Base-by-base conservation (phyloP, 2,113 vertebrate species). In the Gallinago jamesoni region DNA sequence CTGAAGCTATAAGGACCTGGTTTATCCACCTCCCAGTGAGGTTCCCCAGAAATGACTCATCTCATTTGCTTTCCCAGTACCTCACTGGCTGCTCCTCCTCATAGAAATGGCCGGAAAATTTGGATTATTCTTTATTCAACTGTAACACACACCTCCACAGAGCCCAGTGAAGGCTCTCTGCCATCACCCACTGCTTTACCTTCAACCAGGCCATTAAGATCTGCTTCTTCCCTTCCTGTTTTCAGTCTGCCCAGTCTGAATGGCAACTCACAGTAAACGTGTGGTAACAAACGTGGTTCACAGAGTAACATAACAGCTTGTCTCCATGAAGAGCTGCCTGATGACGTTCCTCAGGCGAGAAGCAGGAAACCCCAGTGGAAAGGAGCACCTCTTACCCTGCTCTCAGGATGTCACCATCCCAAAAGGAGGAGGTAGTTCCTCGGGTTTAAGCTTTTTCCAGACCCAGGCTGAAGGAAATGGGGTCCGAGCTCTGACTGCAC, bases 1-100 rank as follows among this genome's bases (percentile, higher is more conserved):
- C 93, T 72, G 69, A 75, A 96, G 84, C 87, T 78, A 43, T 63
- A 87, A 89, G 84, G 73, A 95, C 68, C 39, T 52, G 77, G 43
- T 57, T 87, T 48, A 68, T 39, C 70, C 45, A 9, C 81, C 79
- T 60, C 50, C 88, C 86, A 59, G 80, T 52, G 14, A 91, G 87
- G 87, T 50, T 93, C 87, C 90, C 75, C 82, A 88, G 85, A 60
- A 76, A 39, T 96, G 81, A 97, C 62, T 97, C 91, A 94, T 81
- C 64, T 45, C 83, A n/a, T 52, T 72, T 23, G 13, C 52, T n/a
- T 67, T 14, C 56, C 59, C 48, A 47, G 23, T 22, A 56, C 25
- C 79, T 81, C 89, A 81, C 67, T 92, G 63, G 77, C 82, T 93
- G 12, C 53, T 96, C 50, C 68, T 70, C 37, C 72, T 74, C 84